Conservation (phyloP, 2,113 vertebrate genomes). For the Tetrao urogallus region DNA sequence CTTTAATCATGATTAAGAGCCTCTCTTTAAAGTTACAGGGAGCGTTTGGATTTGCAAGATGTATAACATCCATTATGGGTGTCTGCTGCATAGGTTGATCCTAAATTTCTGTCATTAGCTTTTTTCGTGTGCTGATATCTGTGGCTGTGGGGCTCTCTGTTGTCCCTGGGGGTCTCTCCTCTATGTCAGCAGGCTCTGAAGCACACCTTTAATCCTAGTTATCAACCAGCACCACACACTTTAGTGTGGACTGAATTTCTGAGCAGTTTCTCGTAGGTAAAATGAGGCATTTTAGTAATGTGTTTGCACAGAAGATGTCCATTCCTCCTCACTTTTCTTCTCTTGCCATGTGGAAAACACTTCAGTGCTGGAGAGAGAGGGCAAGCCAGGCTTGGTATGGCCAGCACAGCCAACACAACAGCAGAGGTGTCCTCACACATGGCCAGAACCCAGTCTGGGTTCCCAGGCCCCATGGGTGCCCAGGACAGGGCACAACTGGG, state of each 20-base stretch:
- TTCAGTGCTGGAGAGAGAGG: background rate
- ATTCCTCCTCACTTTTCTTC: background rate
- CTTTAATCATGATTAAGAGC: constrained; percentile 40
- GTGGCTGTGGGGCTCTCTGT: background rate
- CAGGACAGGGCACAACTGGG: background rate
- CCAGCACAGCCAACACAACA: background rate
- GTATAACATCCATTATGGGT: background rate
- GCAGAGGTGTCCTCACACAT: background rate
- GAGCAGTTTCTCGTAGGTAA: background rate
- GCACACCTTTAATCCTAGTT: background rate
- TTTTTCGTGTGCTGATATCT: background rate
- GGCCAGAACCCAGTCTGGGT: background rate
- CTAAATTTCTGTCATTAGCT: background rate
- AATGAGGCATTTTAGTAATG: background rate
- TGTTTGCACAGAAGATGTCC: background rate
- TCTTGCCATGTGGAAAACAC: background rate
- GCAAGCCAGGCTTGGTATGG: background rate
- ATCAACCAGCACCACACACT: background rate
- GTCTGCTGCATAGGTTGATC: background rate
- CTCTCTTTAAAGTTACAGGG: constrained; percentile 9
- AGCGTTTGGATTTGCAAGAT: background rate
- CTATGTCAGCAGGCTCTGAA: background rate
- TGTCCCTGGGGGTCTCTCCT: background rate
- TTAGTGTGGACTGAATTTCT: background rate
- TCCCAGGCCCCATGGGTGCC: background rate